Percentiles rank a stretch among this genome's conserved stretches.
phyloP scores from a whole-genome alignment of 37 sponge, comb jelly and placozoan species.

The Chondrosia reniformis region DNA sequence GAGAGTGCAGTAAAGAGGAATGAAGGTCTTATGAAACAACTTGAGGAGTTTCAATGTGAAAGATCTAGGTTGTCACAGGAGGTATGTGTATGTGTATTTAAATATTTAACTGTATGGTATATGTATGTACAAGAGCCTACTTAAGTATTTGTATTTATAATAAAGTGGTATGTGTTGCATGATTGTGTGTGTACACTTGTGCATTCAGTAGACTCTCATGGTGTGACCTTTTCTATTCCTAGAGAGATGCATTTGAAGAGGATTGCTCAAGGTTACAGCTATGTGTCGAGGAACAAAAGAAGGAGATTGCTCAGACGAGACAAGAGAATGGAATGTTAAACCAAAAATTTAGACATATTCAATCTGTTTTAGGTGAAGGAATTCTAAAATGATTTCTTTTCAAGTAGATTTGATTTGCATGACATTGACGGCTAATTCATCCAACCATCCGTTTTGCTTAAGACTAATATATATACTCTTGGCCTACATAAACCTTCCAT shows the following conservation, averaged over 20 bases:
- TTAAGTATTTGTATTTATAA: no score
- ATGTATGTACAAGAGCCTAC: no score
- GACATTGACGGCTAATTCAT: no score
- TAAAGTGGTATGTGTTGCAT: not conserved
- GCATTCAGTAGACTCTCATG: not conserved
- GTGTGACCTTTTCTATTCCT: not conserved
- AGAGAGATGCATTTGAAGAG: not conserved
- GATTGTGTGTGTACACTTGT: not conserved
- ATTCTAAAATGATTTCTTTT: no score
- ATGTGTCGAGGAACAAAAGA: constrained; percentile 16
- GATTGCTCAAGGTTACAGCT: not conserved
- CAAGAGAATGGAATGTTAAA: not conserved
- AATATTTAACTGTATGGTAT: not conserved
- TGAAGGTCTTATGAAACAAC: not conserved
- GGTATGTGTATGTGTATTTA: constrained; percentile 6
- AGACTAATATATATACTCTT: no score
- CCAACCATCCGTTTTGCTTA: no score
- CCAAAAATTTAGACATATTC: not conserved
- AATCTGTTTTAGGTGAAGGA: not conserved
- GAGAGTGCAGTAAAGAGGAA: not conserved
- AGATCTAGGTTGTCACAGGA: not conserved
- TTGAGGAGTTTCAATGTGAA: not conserved
- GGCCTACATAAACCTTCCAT: no score
- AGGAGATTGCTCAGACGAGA: not conserved
- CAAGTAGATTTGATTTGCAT: no score